These are phyloP conservation scores for Potorous gilbertii DNA, from an alignment of 2,797 vertebrate genomes.

Conservation along the genomic window DNA sequence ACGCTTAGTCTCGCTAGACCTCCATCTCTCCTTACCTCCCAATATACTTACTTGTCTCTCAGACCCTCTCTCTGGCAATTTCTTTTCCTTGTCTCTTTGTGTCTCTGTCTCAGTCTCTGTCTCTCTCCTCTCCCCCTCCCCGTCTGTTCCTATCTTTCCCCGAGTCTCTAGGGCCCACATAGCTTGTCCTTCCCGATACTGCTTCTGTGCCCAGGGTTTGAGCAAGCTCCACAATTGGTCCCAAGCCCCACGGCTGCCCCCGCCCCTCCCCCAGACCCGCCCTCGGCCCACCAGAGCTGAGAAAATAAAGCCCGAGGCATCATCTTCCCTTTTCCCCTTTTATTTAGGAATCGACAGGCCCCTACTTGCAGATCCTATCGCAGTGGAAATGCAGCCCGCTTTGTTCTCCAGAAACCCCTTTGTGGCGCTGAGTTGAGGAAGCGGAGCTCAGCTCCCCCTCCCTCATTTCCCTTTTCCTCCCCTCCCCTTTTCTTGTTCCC, in stretches of 20 bases:
- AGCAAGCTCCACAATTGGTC: neutral
- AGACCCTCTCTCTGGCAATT: neutral
- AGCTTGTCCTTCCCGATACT: neutral
- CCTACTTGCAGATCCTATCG: neutral
- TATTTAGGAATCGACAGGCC: neutral
- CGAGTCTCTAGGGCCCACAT: neutral
- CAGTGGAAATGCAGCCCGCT: neutral
- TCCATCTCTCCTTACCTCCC: neutral
- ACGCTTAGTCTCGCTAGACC: neutral
- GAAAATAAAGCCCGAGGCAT: constrained; percentile 6
- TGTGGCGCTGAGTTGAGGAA: neutral
- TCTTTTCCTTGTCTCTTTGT: neutral
- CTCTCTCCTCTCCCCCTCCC: neutral
- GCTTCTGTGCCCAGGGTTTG: neutral
- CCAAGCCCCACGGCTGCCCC: neutral
- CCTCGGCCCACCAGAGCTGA: neutral
- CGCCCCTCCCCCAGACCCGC: neutral
- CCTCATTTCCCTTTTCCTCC: neutral
- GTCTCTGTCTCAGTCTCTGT: neutral
- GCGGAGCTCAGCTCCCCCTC: neutral
- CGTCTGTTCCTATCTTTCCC: neutral
- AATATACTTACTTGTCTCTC: neutral
- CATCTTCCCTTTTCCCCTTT: constrained; percentile 1
- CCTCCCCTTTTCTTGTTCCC: neutral
- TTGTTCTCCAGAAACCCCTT: neutral